Evolutionary conservation across 2,113 vertebrate genomes (phyloP), one percentile per base, ranked within the genome.

Genomic region (Trogon melanurus): DNA sequence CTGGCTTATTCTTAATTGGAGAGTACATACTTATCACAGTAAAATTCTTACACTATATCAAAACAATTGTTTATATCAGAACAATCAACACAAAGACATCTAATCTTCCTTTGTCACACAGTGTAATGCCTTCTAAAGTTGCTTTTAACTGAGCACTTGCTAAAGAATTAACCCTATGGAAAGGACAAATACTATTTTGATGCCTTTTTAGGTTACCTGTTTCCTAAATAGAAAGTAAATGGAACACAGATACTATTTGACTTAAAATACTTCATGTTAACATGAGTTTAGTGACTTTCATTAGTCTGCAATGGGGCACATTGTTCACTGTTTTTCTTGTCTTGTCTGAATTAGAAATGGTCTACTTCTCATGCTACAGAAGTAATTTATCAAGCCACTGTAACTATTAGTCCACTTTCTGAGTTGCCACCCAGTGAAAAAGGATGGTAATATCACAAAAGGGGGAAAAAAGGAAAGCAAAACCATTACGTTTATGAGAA

Each of bases 171-270:
- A 22, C 25, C 20, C n/a, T 34, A 34, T 62, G 38, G 29, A 57
- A 92, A 90, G 60, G 45, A 38, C 57, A 51, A 47, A 30, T 61
- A 30, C 25, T 38, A 60, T 29, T 58, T 62, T 58, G 58, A 61
- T 60, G 48, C 30, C 27, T 82, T 62, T 34, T 64, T 69, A 23
- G n/a, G 15, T 58, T 69, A 53, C n/a, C 7, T 58, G 7, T 57
- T 90, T 57, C 75, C 79, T 92, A 85, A 95, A 66, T 62, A 57
- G 51, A 88, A 82, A 71, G 74, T 91, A 85, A 82, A 75, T 50
- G 25, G 29, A 91, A 76, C 18, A 92, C 73, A 66, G 38, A 17
- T 56, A 75, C n/a, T 45, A 18, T 71, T 94, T 70, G 23, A 85
- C 47, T 75, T 41, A 23, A 82, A 84, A 73, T n/a, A 51, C 5